Percentiles rank a stretch among this genome's conserved stretches.
phyloP scores from a whole-genome alignment of 1,140 invertebrate genomes.

The Delia radicum region DNA sequence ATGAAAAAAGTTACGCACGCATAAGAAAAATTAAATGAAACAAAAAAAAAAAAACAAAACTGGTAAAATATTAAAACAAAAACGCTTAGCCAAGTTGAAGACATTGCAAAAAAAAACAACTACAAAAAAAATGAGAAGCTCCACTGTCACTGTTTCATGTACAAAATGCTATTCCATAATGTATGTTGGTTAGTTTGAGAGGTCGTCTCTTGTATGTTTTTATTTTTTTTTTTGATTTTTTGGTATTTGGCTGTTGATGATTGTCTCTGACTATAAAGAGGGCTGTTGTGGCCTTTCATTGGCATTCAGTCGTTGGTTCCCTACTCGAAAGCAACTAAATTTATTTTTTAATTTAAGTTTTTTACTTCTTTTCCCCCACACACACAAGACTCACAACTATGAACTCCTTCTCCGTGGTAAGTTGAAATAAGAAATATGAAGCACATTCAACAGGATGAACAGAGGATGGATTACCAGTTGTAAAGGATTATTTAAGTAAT shows the following conservation, averaged over 20 bases:
- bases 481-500: not conserved
- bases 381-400: slow-evolving; percentile 53
- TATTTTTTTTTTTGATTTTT: not conserved
- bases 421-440: slow-evolving; percentile 31
- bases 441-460: slow-evolving; percentile 13
- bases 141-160: not conserved
- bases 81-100: not conserved
- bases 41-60: not conserved
- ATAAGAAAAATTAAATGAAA: not conserved
- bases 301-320: slow-evolving; percentile 56
- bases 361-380: slow-evolving; percentile 44
- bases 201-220: not conserved
- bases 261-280: slow-evolving; percentile 49
- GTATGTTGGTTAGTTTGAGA: not conserved
- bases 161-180: too few species aligned
- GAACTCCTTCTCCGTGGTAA: slow-evolving; percentile 57
- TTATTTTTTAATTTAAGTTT: slow-evolving; percentile 53
- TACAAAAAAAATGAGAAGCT: not conserved
- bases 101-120: not conserved
- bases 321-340: slow-evolving; percentile 55
- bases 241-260: not conserved
- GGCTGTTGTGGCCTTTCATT: slow-evolving; percentile 40
- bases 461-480: not conserved
- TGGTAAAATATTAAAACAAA: not conserved
- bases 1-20: not conserved